Percentiles rank a stretch among this genome's conserved stretches.
Evolutionary conservation across 2,888 invertebrate genomes (phyloP).

Genomic region (Halictus ligatus): DNA sequence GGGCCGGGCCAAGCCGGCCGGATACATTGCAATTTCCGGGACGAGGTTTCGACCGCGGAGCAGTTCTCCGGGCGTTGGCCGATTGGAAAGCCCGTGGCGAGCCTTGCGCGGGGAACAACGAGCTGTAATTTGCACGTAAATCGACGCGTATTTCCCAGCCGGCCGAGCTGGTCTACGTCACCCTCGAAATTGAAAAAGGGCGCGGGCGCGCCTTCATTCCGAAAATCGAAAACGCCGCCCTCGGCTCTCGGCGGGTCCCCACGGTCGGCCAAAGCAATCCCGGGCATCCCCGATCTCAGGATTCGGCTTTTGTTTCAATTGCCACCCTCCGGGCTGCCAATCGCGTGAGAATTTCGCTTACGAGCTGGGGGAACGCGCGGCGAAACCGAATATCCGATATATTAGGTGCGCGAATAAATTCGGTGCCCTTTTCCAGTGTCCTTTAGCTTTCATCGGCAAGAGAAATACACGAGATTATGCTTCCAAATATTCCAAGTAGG

Average conservation of each 20-base stretch:
- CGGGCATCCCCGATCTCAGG: background rate
- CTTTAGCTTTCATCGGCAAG: no score
- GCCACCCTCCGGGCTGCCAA: conserved; percentile 15
- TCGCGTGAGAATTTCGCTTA: conserved; percentile 11
- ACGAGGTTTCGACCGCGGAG: conserved; percentile 59
- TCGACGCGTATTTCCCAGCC: conserved; percentile 59
- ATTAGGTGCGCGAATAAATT: conserved; percentile 11
- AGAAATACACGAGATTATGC: no score
- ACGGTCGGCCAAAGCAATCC: background rate
- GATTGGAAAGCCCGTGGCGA: conserved; percentile 52
- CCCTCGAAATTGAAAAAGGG: conserved; percentile 46
- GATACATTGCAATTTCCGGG: conserved; percentile 64
- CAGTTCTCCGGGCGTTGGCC: conserved; percentile 44
- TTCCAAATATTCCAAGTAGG: no score
- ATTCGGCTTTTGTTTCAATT: conserved; percentile 25
- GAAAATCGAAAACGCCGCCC: conserved; percentile 26
- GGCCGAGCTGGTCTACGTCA: conserved; percentile 7
- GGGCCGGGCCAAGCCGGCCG: conserved; percentile 10
- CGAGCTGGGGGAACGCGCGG: background rate
- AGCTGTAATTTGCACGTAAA: conserved; percentile 67
- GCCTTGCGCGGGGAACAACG: conserved; percentile 25
- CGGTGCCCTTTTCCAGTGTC: no score
- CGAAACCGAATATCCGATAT: background rate
- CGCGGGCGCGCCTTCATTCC: conserved; percentile 5
- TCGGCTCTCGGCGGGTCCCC: background rate